Base-by-base conservation (phyloP, 2,888 invertebrate genomes). In the Cephus pygmeus region DNA sequence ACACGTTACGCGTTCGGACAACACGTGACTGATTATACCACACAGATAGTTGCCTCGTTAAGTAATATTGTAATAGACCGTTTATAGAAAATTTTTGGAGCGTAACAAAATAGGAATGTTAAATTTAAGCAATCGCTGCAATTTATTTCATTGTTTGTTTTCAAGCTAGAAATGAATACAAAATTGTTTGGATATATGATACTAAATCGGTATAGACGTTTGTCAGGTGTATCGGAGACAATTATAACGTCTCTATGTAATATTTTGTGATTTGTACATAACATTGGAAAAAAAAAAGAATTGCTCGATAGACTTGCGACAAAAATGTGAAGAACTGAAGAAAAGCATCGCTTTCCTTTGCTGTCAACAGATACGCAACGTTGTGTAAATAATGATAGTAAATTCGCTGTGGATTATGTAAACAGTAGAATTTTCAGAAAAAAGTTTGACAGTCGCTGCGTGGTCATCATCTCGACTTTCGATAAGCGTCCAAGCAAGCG, bases 71-170 rank as follows among this genome's bases (percentile, higher is more conserved):
- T 71, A 75, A 79, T 77, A 76, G 75, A 79, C 77, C 69, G 73
- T 79, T 75, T 76, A 75, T 76, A 78, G 74, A 79, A 77, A 81
- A 79, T 79, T 80, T 79, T 76, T 76, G 79, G 80, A 79, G 79
- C 80, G 79, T 69, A 77, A 80, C 80, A 79, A 76, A 79, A 79
- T 69, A 36, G 68, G 80, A 82, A 81, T 84, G 82, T 83, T 81
- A 80, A 81, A 81, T 81, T 82, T 78, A 73, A 83, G 80, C 81
- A 81, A 83, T 81, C 81, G 76, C 15, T 56, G 6, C 1, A 1
- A 23, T 9, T 23, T 56, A 23, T 1, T 56, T 56, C 1, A 23
- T 56, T 56, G 23, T 56, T 23, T 23, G 2, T 56, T 56, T 56
- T 56, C 40, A 15, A 40, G 4, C 6, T 40, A 15, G 40, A 40